phyloP scores from a whole-genome alignment of 2,113 vertebrate species.

The Martes martes region DNA sequence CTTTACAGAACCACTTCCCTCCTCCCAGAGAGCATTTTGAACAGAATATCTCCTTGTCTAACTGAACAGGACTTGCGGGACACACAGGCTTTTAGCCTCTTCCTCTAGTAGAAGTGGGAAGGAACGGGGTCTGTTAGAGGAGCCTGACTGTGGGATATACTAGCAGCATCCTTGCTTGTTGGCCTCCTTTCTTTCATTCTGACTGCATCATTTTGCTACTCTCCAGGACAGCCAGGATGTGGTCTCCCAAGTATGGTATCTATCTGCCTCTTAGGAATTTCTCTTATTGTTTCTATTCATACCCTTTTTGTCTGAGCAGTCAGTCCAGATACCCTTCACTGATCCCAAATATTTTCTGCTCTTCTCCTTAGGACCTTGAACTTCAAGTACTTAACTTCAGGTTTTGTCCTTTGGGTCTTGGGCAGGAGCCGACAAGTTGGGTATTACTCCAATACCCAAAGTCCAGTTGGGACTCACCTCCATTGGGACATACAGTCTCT shows the following conservation, averaged over 20 bases:
- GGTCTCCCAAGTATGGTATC: background rate
- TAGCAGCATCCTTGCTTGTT: background rate
- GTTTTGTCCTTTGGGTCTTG: background rate
- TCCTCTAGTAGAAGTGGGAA: background rate
- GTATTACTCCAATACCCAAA: background rate
- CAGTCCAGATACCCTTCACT: background rate
- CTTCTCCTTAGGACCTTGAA: background rate
- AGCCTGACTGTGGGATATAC: background rate
- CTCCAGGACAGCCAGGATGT: background rate
- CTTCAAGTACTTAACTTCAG: slow-evolving; percentile 10
- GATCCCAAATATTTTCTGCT: background rate
- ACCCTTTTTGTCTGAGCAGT: background rate
- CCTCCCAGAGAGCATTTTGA: background rate
- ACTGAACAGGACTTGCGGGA: background rate
- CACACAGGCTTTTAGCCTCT: background rate
- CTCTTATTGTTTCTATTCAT: background rate
- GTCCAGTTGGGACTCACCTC: background rate
- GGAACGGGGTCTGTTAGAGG: background rate
- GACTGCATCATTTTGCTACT: background rate
- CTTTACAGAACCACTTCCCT: background rate
- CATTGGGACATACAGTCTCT: background rate
- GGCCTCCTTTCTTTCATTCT: background rate
- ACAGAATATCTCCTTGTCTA: background rate
- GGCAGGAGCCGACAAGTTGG: background rate
- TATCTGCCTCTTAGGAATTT: background rate